phyloP scores from a whole-genome alignment of 2,113 vertebrate genomes.

The Odontophorus gujanensis region DNA sequence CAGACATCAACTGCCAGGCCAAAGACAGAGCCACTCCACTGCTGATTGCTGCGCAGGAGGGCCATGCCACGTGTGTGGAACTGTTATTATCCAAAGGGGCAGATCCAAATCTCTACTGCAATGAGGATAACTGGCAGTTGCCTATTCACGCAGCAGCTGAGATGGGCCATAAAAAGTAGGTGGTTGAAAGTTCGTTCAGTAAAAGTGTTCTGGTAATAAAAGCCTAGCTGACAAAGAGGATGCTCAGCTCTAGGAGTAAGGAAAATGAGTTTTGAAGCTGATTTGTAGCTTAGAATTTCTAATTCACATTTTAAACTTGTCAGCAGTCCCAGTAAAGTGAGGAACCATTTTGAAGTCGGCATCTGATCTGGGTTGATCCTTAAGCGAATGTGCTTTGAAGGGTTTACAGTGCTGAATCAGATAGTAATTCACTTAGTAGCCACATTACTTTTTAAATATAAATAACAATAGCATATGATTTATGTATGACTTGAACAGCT shows the following conservation, averaged over 20 bases:
- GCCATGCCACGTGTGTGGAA: constrained; percentile 83
- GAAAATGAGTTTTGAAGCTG: background rate
- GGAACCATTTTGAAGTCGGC: background rate
- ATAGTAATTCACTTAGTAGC: background rate
- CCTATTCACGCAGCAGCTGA: constrained; percentile 93
- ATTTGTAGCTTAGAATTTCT: background rate
- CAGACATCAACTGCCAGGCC: constrained; percentile 87
- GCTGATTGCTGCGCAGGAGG: constrained; percentile 94
- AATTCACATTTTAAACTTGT: background rate
- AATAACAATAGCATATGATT: background rate
- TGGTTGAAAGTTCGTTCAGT: background rate
- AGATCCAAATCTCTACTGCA: constrained; percentile 88
- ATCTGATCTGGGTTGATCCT: background rate
- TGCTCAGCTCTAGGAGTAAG: background rate
- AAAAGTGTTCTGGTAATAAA: background rate
- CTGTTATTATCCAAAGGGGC: constrained; percentile 84
- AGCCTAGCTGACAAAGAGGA: background rate
- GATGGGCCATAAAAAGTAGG: constrained; percentile 87
- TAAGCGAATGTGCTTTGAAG: background rate
- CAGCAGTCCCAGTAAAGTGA: background rate
- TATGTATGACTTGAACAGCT: background rate
- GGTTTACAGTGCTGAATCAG: background rate
- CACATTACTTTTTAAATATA: background rate
- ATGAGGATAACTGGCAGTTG: constrained; percentile 87
- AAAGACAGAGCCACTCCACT: constrained; percentile 90